Conservation (phyloP, 2,113 vertebrate species). For the Clupea harengus region DNA sequence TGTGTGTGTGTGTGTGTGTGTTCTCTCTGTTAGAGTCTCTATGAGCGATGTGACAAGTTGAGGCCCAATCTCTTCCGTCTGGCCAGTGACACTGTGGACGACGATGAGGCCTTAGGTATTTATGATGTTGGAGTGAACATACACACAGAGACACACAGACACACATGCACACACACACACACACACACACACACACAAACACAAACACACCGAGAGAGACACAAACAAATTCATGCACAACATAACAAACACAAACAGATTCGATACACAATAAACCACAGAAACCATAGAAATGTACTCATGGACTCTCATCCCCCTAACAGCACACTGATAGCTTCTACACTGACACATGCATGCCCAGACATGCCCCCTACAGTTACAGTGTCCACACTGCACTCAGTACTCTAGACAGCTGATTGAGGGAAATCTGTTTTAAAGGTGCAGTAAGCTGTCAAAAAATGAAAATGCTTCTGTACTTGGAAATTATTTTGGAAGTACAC, state of each 20-base stretch:
- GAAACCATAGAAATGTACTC: too few relatives aligned
- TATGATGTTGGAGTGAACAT: too few relatives aligned
- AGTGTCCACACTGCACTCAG: background rate
- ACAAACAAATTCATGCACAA: background rate
- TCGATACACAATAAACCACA: too few relatives aligned
- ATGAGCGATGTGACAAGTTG: conserved; percentile 79
- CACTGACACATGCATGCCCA: background rate
- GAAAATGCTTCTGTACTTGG: background rate
- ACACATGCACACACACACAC: background rate
- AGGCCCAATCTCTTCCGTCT: conserved; percentile 82
- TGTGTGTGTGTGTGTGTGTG: background rate
- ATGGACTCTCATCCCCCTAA: too few relatives aligned
- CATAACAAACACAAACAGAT: too few relatives aligned
- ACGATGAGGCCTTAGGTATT: conserved; percentile 76
- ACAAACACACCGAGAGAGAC: background rate
- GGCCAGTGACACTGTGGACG: conserved; percentile 77
- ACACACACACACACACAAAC: background rate
- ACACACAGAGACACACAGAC: background rate
- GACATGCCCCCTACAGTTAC: too few relatives aligned
- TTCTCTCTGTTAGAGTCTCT: conserved; percentile 62
- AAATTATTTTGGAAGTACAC: background rate
- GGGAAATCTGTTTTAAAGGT: background rate
- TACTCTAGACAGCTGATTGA: background rate
- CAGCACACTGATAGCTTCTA: too few relatives aligned
- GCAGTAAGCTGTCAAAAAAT: background rate